Evolutionary conservation across 2,888 invertebrate species (phyloP).

Genomic region (Callimorpha dominula): DNA sequence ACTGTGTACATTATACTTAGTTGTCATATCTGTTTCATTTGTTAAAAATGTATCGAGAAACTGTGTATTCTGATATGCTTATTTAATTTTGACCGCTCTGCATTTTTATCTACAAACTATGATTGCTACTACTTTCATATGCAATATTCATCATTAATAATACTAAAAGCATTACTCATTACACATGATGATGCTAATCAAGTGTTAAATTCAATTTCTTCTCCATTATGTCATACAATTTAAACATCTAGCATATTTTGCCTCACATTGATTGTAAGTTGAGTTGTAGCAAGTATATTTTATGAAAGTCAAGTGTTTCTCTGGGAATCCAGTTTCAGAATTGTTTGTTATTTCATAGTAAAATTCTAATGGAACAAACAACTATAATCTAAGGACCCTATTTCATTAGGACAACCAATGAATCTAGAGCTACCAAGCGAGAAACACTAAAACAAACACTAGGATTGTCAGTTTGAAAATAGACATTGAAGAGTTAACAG

Average conservation of each 20-base stretch:
- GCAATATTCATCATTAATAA: slow-evolving; percentile 49
- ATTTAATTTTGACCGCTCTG: slow-evolving; percentile 76
- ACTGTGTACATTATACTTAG: slow-evolving; percentile 31
- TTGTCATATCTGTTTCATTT: slow-evolving; percentile 26
- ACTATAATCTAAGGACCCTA: too few relatives aligned
- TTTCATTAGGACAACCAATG: too few relatives aligned
- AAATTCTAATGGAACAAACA: neutral
- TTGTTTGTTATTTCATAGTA: slow-evolving; percentile 23
- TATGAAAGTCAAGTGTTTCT: slow-evolving; percentile 19
- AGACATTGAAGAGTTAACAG: too few relatives aligned
- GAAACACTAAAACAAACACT: too few relatives aligned
- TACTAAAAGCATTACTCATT: slow-evolving; percentile 35
- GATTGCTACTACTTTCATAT: slow-evolving; percentile 58
- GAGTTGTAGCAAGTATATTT: slow-evolving; percentile 32
- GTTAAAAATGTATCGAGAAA: slow-evolving; percentile 33
- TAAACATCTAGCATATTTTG: slow-evolving; percentile 24
- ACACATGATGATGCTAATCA: slow-evolving; percentile 18
- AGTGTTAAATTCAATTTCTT: slow-evolving; percentile 4
- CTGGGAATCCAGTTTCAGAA: slow-evolving; percentile 5
- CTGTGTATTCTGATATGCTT: slow-evolving; percentile 58
- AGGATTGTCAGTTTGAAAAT: too few relatives aligned
- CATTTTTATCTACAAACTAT: slow-evolving; percentile 79
- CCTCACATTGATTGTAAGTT: slow-evolving; percentile 21
- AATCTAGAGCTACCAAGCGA: too few relatives aligned
- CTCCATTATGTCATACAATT: slow-evolving; percentile 20